Evolutionary conservation across 53 echinoderm and acorn worm genomes (phyloP), one percentile per base, ranked within the genome.

Genomic region (Echinometra lucunter): DNA sequence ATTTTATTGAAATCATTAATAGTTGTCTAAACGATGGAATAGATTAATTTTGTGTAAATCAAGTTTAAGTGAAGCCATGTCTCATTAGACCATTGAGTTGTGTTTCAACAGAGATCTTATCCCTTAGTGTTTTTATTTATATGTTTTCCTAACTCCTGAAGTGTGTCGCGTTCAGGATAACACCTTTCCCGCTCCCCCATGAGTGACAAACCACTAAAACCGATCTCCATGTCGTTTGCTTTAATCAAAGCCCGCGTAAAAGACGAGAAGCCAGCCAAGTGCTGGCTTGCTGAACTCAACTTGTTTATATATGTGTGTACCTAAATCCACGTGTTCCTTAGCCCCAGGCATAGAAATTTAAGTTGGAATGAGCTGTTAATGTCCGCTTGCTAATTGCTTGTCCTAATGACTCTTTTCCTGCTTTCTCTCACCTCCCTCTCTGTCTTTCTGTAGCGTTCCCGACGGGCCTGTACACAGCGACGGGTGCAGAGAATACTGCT

Each of bases 401-500:
- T 57, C 57, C 93, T 92, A 92, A 92, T 78, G 78, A 92, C 80
- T 57, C 35, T 92, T 57, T 92, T 92, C 93, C 93, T 92, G 78
- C 55, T 80, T 30, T 66, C 90, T 90, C 90, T 90, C 88, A 57
- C 88, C 78, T 78, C 78, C 70, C 12, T 70, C 25, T 81, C 44
- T 44, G 23, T 81, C 85, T 85, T 44, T 85, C 49, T 44, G 1
- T 53, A 94, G 95, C 89, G 56, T 96, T 96, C 95, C 96, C 96
- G n/a, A 58, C 96, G 63, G 96, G 96, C 37, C 72, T 96, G 66
- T 96, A 96, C 95, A 96, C 96, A 74, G 78, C 96, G 6, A 83
- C 96, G 2, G 96, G 94, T 3, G 92, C 91, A 10, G 96, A 96
- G 66, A 96, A 96, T 60, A 95, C 96, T 25, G 96, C 96, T 18